Conservation (phyloP, 2,888 invertebrate genomes). For the Diplolepis rosae region DNA sequence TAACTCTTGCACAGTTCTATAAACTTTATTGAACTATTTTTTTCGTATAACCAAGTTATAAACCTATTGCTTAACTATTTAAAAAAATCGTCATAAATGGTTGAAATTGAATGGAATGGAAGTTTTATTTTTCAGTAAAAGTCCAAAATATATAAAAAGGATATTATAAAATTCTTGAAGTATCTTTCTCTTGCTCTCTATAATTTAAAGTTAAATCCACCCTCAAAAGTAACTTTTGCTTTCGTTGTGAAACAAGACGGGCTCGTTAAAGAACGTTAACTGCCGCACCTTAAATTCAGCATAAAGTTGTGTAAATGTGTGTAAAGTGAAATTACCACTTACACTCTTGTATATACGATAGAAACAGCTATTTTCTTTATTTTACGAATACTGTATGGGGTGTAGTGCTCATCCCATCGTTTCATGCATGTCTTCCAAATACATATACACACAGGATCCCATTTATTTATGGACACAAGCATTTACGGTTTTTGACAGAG, state of each 20-base stretch:
- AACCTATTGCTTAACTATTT: no score
- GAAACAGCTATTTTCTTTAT: conserved; percentile 28
- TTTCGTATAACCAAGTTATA: no score
- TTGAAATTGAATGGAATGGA: no score
- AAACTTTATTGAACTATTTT: no score
- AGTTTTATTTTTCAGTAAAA: no score
- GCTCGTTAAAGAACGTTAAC: conserved; percentile 38
- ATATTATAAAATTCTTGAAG: conserved; percentile 6
- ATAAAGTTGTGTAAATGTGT: conserved; percentile 34
- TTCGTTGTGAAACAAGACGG: not conserved
- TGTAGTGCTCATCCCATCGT: not conserved
- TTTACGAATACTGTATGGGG: conserved; percentile 10
- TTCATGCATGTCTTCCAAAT: conserved; percentile 7
- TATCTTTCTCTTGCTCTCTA: not conserved
- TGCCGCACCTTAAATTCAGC: conserved; percentile 46
- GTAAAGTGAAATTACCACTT: conserved; percentile 45
- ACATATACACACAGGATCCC: not conserved
- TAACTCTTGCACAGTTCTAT: no score
- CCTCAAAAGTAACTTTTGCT: conserved; percentile 16
- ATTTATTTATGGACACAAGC: conserved; percentile 17
- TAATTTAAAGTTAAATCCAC: conserved; percentile 1
- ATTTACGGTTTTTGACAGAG: conserved; percentile 24
- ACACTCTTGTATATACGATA: conserved; percentile 34
- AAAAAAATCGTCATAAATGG: no score
- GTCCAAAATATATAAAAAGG: no score